Percentiles rank a stretch among this genome's conserved stretches.
These are phyloP conservation scores for Lucilia cuprina DNA, from an alignment of 1,140 invertebrate species.

Conservation along the genomic window DNA sequence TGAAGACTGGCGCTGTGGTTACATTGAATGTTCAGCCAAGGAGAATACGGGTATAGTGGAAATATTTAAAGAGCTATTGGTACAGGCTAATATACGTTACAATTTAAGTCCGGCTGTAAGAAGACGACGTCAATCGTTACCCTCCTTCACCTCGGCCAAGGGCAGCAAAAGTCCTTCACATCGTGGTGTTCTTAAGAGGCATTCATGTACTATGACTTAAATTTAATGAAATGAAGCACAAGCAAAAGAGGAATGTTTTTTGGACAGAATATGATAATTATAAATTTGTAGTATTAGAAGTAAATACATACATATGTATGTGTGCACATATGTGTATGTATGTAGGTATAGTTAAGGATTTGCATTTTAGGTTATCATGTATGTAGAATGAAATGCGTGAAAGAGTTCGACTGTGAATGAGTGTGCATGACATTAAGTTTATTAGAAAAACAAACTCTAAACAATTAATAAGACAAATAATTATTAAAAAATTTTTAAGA, in stretches of 20 bases:
- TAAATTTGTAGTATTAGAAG: too few species aligned
- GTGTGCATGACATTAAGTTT: too few species aligned
- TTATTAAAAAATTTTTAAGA: too few species aligned
- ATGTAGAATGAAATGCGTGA: too few species aligned
- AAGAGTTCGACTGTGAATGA: too few species aligned
- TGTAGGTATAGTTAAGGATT: too few species aligned
- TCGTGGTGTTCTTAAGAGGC: slow-evolving; percentile 51
- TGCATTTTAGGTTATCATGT: too few species aligned
- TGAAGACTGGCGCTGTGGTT: slow-evolving; percentile 68
- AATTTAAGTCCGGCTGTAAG: slow-evolving; percentile 65
- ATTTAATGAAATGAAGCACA: neutral
- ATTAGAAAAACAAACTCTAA: too few species aligned
- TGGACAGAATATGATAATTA: too few species aligned
- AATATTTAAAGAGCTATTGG: slow-evolving; percentile 64
- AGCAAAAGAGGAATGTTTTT: neutral
- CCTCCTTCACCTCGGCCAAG: slow-evolving; percentile 43
- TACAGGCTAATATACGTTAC: slow-evolving; percentile 67
- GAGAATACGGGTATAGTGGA: slow-evolving; percentile 63
- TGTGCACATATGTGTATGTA: slow-evolving; percentile 60
- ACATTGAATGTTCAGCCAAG: slow-evolving; percentile 68
- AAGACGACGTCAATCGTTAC: slow-evolving; percentile 64
- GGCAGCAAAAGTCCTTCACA: slow-evolving; percentile 43
- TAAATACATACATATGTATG: too few species aligned
- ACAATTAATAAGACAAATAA: too few species aligned
- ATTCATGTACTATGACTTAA: slow-evolving; percentile 59